These are phyloP conservation scores for Clamator glandarius DNA, from an alignment of 2,797 vertebrate species.

Conservation along the genomic window DNA sequence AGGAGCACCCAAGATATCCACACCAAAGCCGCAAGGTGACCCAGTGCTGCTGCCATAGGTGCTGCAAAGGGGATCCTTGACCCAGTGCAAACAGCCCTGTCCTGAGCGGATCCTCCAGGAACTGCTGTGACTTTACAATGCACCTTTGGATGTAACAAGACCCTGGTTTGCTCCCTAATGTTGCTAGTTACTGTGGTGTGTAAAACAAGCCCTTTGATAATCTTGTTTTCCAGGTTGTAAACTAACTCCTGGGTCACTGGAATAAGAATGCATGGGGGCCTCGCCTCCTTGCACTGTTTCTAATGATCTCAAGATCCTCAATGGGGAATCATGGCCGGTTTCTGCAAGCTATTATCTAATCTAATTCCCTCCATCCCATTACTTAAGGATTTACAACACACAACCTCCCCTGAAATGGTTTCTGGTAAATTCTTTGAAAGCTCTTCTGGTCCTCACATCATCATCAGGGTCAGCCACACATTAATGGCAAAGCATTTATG, in stretches of 20 bases:
- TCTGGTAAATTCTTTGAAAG: slow-evolving; percentile 81
- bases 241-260: neutral
- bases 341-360: slow-evolving; percentile 80
- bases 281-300: neutral
- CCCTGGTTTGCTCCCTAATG: neutral
- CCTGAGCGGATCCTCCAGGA: neutral
- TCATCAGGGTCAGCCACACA: slow-evolving; percentile 69
- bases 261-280: neutral
- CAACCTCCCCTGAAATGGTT: slow-evolving; percentile 71
- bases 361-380: slow-evolving; percentile 70
- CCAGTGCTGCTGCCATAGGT: neutral
- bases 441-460: slow-evolving; percentile 70
- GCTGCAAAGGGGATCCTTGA: rapidly evolving
- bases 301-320: slow-evolving; percentile 40
- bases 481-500: slow-evolving; percentile 73
- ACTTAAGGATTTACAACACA: slow-evolving; percentile 74
- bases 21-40: neutral
- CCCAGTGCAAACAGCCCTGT: rapidly evolving
- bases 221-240: slow-evolving; percentile 31
- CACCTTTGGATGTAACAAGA: neutral
- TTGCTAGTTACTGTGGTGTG: neutral
- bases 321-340: slow-evolving; percentile 32
- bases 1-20: neutral
- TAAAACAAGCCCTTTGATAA: neutral
- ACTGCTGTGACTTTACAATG: rapidly evolving